phyloP scores from a whole-genome alignment of 2,797 vertebrate species.

The Salmo trutta region DNA sequence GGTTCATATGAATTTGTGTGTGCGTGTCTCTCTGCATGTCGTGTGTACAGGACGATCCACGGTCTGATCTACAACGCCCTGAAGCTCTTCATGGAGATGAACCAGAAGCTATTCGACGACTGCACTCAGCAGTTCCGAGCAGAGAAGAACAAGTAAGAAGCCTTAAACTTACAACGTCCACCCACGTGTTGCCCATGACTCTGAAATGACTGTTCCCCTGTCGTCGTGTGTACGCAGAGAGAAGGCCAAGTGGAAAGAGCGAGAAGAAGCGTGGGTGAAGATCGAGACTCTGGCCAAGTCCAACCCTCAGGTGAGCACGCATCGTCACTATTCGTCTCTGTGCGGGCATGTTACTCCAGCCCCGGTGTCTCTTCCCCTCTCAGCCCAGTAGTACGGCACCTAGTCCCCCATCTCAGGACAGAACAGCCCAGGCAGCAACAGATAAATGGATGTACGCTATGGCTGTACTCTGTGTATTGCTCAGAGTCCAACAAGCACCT shows the following conservation, averaged over 20 bases:
- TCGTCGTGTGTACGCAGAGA: conserved; percentile 75
- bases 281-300: conserved; percentile 98
- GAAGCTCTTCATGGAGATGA: conserved; percentile 99
- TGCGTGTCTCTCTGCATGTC: conserved; percentile 5
- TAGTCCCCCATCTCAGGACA: background rate
- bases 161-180: background rate
- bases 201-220: background rate
- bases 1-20: background rate
- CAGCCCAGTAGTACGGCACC: background rate
- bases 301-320: conserved; percentile 90
- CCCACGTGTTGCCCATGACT: background rate
- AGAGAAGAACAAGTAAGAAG: conserved; percentile 96
- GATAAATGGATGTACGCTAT: too few species aligned
- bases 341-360: too few species aligned
- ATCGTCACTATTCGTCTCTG: background rate
- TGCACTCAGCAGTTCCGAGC: conserved; percentile 99
- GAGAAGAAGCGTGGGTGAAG: conserved; percentile 98
- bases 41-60: conserved; percentile 88
- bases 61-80: conserved; percentile 98
- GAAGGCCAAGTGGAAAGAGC: conserved; percentile 97
- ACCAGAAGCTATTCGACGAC: conserved; percentile 99
- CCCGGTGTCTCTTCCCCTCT: background rate
- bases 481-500: background rate
- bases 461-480: background rate
- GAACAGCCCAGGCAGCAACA: background rate